phyloP scores from a whole-genome alignment of 2,797 vertebrate species.

The Myotis pilosus region DNA sequence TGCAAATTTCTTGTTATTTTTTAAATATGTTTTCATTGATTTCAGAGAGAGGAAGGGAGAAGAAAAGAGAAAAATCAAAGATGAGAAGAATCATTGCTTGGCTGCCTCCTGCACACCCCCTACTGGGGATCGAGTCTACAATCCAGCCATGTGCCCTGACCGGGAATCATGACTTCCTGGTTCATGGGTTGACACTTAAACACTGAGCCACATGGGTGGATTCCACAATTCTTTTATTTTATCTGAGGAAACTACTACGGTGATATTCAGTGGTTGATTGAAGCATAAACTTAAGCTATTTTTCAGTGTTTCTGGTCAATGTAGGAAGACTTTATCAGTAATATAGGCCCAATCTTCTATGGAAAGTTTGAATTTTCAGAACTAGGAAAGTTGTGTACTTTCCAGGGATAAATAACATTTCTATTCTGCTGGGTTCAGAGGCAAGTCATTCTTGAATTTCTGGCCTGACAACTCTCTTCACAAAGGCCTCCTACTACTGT shows the following conservation, averaged over 20 bases:
- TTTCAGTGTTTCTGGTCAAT: neutral
- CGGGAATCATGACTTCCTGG: too few relatives aligned
- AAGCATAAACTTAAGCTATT: neutral
- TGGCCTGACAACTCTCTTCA: neutral
- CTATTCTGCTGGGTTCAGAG: neutral
- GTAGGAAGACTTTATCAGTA: neutral
- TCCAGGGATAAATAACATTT: neutral
- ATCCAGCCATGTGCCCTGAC: too few relatives aligned
- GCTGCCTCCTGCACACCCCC: too few relatives aligned
- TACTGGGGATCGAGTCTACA: too few relatives aligned
- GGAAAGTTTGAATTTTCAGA: conserved; percentile 5
- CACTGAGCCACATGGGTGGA: too few relatives aligned
- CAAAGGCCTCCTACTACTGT: neutral
- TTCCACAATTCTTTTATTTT: neutral
- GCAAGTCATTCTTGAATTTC: neutral
- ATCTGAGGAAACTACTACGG: neutral
- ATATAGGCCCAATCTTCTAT: neutral
- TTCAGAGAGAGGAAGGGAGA: too few relatives aligned
- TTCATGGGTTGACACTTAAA: too few relatives aligned
- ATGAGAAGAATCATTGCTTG: too few relatives aligned
- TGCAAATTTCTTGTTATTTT: neutral
- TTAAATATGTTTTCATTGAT: too few relatives aligned
- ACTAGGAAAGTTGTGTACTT: neutral
- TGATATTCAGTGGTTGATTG: neutral
- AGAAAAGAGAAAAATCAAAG: too few relatives aligned